Conservation (phyloP, 1,140 invertebrate genomes). For the Orussus abietinus region DNA sequence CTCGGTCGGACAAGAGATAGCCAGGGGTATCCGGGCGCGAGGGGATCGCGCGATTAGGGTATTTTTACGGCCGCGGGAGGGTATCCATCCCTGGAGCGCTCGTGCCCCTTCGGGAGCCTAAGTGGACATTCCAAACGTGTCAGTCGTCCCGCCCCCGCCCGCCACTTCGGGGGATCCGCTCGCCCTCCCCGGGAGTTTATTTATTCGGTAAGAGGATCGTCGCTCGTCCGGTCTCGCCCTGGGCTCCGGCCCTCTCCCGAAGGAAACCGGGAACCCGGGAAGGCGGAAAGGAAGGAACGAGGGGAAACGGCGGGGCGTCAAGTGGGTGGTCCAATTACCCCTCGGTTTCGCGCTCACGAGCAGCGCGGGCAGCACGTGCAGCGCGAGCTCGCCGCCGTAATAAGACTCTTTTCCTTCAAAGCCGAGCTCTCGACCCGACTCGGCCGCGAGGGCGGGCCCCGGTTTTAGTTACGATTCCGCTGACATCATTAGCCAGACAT, state of each 20-base stretch:
- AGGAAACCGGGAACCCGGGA: conserved; percentile 16
- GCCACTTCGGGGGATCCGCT: too few species aligned
- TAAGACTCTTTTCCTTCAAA: conserved; percentile 44
- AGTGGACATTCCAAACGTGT: too few species aligned
- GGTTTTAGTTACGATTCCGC: conserved; percentile 51
- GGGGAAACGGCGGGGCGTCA: conserved; percentile 25
- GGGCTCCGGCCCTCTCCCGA: conserved; percentile 10
- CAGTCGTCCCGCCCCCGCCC: too few species aligned
- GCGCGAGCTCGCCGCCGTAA: conserved; percentile 30
- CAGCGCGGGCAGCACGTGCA: conserved; percentile 38
- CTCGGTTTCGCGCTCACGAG: conserved; percentile 41
- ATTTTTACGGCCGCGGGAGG: too few species aligned
- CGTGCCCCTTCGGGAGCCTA: too few species aligned
- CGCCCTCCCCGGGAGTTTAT: conserved; percentile 27
- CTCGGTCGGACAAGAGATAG: too few species aligned
- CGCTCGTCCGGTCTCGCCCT: too few species aligned
- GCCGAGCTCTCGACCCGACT: conserved; percentile 31
- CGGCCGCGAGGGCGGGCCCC: conserved; percentile 29
- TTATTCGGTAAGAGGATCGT: conserved; percentile 26
- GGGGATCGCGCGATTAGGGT: too few species aligned
- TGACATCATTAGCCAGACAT: conserved; percentile 54
- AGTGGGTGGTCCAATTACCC: conserved; percentile 52
- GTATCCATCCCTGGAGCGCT: too few species aligned
- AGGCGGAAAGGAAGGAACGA: conserved; percentile 17
- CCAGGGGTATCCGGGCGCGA: too few species aligned